Evolutionary conservation across 1,140 invertebrate species (phyloP).

Genomic region (Apis dorsata): DNA sequence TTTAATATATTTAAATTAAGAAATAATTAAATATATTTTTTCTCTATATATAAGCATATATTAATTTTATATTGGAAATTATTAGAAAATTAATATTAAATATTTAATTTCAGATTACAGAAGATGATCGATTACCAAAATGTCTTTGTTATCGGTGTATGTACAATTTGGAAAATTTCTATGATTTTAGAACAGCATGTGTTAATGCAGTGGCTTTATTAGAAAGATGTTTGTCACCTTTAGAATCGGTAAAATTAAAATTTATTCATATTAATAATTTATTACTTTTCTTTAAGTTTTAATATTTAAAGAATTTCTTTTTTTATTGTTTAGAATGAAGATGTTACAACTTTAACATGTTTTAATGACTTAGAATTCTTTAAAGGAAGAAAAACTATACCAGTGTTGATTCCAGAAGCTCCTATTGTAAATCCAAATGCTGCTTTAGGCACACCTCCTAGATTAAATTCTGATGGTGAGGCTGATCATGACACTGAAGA

Average conservation of each 20-base stretch:
- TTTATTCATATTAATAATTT: neutral
- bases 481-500: slow-evolving; percentile 76
- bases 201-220: slow-evolving; percentile 78
- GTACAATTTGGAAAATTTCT: slow-evolving; percentile 81
- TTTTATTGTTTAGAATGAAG: slow-evolving; percentile 9
- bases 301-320: neutral
- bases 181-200: slow-evolving; percentile 80
- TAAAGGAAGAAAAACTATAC: slow-evolving; percentile 75
- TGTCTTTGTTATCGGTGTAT: slow-evolving; percentile 80
- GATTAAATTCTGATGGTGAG: slow-evolving; percentile 77
- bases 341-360: slow-evolving; percentile 19
- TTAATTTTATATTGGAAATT: too few relatives aligned
- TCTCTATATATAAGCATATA: too few relatives aligned
- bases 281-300: neutral
- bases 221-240: slow-evolving; percentile 73
- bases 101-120: slow-evolving; percentile 76
- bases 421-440: slow-evolving; percentile 79
- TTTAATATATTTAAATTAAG: too few relatives aligned
- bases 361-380: slow-evolving; percentile 61
- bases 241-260: slow-evolving; percentile 64
- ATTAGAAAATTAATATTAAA: neutral
- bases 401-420: slow-evolving; percentile 77
- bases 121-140: slow-evolving; percentile 79
- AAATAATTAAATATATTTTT: too few relatives aligned
- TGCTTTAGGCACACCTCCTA: slow-evolving; percentile 78